phyloP scores from a whole-genome alignment of 2,888 invertebrate genomes.

The Melanotus villosus region DNA sequence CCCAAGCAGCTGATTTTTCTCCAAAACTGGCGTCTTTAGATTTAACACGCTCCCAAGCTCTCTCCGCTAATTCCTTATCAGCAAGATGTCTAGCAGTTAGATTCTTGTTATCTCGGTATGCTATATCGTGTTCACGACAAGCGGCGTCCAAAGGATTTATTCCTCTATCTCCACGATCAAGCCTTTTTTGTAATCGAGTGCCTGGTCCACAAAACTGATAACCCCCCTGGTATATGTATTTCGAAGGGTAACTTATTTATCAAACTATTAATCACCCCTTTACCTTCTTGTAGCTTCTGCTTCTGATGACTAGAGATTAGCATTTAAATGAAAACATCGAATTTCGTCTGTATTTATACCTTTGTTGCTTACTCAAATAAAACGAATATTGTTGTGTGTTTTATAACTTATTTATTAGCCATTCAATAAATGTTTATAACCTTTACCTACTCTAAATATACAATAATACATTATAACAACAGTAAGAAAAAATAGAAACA shows the following conservation, averaged over 20 bases:
- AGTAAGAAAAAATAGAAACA: no score
- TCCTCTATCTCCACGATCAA: constrained; percentile 60
- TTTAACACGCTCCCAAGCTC: no score
- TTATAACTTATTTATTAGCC: no score
- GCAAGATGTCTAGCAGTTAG: constrained; percentile 57
- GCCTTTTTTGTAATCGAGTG: constrained; percentile 54
- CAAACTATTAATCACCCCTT: constrained; percentile 46
- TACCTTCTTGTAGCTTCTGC: constrained; percentile 27
- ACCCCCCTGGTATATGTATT: constrained; percentile 59
- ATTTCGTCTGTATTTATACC: no score
- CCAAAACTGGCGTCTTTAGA: no score
- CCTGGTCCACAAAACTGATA: constrained; percentile 51
- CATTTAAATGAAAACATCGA: no score
- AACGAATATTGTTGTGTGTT: no score
- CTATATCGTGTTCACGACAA: constrained; percentile 59
- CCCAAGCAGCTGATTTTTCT: constrained; percentile 38
- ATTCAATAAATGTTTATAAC: no score
- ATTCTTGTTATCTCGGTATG: constrained; percentile 52
- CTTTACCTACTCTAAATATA: no score
- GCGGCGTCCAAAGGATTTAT: constrained; percentile 59
- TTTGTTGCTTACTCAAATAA: no score
- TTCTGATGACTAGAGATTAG: no score
- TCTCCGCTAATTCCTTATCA: constrained; percentile 53
- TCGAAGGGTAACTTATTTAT: constrained; percentile 53
- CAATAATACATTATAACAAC: no score